Percentiles rank a stretch among this genome's conserved stretches.
phyloP scores from a whole-genome alignment of 2,797 vertebrate genomes.

The Enteromius anoplus region DNA sequence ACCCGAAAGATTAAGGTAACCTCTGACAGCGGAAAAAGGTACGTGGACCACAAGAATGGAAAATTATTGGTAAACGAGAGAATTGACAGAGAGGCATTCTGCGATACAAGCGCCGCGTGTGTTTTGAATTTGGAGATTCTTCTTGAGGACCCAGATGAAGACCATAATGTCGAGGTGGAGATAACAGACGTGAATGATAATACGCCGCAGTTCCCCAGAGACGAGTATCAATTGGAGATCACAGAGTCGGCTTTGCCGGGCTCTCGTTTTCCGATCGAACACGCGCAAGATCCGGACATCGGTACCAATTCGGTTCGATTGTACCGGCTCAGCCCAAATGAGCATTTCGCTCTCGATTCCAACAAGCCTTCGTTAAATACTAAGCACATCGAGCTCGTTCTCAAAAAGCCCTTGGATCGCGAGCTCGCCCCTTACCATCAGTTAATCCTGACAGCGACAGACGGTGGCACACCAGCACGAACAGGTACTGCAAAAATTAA shows the following conservation, averaged over 20 bases:
- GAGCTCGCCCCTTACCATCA: slow-evolving; percentile 89
- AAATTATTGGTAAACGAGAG: slow-evolving; percentile 89
- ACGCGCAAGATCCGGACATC: slow-evolving; percentile 89
- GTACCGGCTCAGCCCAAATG: slow-evolving; percentile 90
- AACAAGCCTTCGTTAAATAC: slow-evolving; percentile 88
- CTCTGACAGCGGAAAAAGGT: slow-evolving; percentile 85
- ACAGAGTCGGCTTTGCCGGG: slow-evolving; percentile 90
- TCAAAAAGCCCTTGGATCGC: slow-evolving; percentile 92
- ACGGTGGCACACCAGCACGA: slow-evolving; percentile 89
- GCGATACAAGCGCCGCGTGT: slow-evolving; percentile 83
- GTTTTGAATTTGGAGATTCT: slow-evolving; percentile 87
- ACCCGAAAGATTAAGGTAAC: slow-evolving; percentile 87
- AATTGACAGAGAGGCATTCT: slow-evolving; percentile 91
- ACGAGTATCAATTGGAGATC: slow-evolving; percentile 90
- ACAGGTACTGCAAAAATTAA: slow-evolving; percentile 89
- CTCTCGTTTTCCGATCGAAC: slow-evolving; percentile 91
- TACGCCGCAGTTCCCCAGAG: slow-evolving; percentile 89
- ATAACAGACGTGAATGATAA: slow-evolving; percentile 93
- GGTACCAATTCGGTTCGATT: slow-evolving; percentile 90
- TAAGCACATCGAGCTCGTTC: slow-evolving; percentile 92
- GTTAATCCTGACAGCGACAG: slow-evolving; percentile 90
- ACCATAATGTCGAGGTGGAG: slow-evolving; percentile 90
- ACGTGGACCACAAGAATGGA: slow-evolving; percentile 88
- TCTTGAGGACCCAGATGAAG: slow-evolving; percentile 89
- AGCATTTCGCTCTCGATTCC: slow-evolving; percentile 91